phyloP scores from a whole-genome alignment of 2,113 vertebrate genomes.

The Tichodroma muraria region DNA sequence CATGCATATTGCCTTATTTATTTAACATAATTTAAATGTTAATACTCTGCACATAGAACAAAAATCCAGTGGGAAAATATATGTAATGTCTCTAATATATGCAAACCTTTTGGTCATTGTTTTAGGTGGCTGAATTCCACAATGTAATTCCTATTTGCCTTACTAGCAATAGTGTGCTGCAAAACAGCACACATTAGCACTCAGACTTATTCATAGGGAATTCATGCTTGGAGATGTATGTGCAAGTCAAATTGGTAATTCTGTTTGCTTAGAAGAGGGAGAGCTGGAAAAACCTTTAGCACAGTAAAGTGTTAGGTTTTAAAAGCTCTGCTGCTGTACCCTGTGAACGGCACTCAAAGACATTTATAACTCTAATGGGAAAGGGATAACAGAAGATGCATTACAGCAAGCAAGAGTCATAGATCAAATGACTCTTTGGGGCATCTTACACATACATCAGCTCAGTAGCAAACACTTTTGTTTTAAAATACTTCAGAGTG shows the following conservation, averaged over 20 bases:
- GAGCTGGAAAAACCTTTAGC: background rate
- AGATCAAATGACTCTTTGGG: background rate
- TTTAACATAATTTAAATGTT: background rate
- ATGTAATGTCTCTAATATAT: background rate
- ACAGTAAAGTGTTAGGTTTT: background rate
- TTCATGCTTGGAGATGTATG: background rate
- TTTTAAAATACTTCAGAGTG: constrained; percentile 24
- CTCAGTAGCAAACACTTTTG: constrained; percentile 7
- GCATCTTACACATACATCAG: background rate
- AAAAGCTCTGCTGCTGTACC: background rate
- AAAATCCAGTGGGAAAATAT: background rate
- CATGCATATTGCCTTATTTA: background rate
- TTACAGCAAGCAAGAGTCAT: background rate
- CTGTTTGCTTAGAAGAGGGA: constrained; percentile 21
- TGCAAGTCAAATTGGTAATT: background rate
- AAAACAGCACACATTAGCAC: constrained; percentile 9
- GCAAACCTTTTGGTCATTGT: background rate
- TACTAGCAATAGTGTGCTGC: background rate
- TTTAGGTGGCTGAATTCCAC: background rate
- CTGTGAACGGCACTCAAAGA: background rate
- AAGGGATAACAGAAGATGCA: background rate
- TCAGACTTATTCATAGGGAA: background rate
- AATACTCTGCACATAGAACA: background rate
- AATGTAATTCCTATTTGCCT: background rate
- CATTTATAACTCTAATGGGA: constrained; percentile 35